Evolutionary conservation across 2,888 invertebrate species (phyloP), one percentile per base, ranked within the genome.

Genomic region (Dorcus hopei): DNA sequence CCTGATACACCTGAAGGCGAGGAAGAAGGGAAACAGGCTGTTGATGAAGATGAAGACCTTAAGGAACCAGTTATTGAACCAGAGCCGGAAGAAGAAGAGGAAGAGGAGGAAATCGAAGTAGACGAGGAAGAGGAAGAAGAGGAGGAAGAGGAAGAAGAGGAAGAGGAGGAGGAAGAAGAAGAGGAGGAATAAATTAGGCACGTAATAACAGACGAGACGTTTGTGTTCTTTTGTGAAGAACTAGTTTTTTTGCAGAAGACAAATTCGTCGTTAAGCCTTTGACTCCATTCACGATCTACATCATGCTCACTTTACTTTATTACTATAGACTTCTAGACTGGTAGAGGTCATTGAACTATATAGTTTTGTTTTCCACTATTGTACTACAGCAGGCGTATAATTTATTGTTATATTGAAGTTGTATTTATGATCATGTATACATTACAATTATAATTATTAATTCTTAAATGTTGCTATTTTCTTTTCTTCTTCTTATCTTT

Each of bases 1-100:
- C 87, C 88, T 67, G 94, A 94, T 69, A 90, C 93, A 74, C 95
- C 95, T 64, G 95, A 94, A 74, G 95, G 93, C 70, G 94, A 93
- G 79, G 93, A 93, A 75, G 91, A 91, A 78, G 88, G 89, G 75
- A 91, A 91, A 83, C 87, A 84, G 61, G 89, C 88, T 65, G 87
- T 87, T 64, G 88, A 90, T 68, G 85, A 86, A 55, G 84, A 86
- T 61, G 88, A 89, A 48, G 76, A 76, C 57, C 64, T 79, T 53
- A 78, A 77, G 65, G 87, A 87, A 70, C 87, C 84, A 63, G 76
- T 80, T 50, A 82, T 82, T 72, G 87, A 86, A 68, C 87, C 86
- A 52, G 90, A 89, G 67, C 87, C 87, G 63, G 90, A 88, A 67
- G 89, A 87, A 66, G 89, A 86, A 63, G 91, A 87, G 68, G 91